Base-by-base conservation (phyloP, 1,140 invertebrate genomes). In the Zaprionus taronus region DNA sequence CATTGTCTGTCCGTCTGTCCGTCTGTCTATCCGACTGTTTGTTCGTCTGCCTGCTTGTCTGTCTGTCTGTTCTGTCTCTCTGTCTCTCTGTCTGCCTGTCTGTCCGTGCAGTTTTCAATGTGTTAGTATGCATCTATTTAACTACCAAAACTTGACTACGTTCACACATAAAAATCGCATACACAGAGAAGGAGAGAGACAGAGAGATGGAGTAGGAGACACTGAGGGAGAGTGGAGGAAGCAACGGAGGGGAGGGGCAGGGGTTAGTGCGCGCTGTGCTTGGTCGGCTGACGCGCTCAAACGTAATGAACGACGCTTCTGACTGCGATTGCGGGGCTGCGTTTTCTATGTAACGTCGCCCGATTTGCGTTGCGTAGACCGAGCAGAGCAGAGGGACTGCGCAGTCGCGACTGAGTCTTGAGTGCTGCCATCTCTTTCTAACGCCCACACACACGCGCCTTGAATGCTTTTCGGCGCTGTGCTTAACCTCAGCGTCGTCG, bases 141-240 rank as follows among this genome's bases (percentile, higher is more conserved):
- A 91, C 85, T 85, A 90, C 85, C 79, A 77, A 90, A 75, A 90
- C 86, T 90, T 85, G 86, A 85, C 85, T 85, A 71, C 86, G 82
- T 90, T 90, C 85, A 90, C 85, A 90, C 85, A 90, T 90, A 90
- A 90, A 89, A 89, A 89, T 90, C 85, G 85, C 85, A 85, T 89
- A 89, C 72, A 77, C 84, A 81, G 78, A 67, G 47, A 49, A 57
- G 47, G 11, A 38, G 41, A 55, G 7, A 34, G 61, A 20, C 2
- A 22, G 11, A 55, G 20, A 1, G 41, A 26, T 12, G 34, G 5
- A 22, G 51, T 14, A 34, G 31, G 0, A 34, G 31, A 34, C 31
- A 34, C 31, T 11, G 9, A 11, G 31, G 9, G 31, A 11, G 31
- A 1, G 6, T 7, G 26, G 6, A 0, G 24, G 4, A 0, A 22